Percentiles rank a stretch among this genome's conserved stretches.
These are phyloP conservation scores for Xyrichtys novacula DNA, from an alignment of 2,797 vertebrate species.

Conservation along the genomic window DNA sequence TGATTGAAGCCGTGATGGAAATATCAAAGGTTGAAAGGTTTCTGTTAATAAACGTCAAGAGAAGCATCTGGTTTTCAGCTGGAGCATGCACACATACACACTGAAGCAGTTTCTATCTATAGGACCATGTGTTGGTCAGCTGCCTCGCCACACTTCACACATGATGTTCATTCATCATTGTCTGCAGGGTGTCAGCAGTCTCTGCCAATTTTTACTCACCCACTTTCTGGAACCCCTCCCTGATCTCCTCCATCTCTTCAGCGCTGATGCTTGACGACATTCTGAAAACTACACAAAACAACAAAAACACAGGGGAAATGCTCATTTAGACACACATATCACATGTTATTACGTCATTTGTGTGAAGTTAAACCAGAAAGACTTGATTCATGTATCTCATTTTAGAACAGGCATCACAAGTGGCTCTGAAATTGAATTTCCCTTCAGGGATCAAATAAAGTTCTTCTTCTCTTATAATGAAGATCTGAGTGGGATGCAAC, in stretches of 20 bases:
- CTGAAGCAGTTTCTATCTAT: background rate
- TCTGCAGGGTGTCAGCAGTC: background rate
- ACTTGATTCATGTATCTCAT: too few species aligned
- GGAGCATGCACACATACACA: background rate
- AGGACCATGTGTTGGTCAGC: slow-evolving; percentile 12
- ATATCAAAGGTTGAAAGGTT: slow-evolving; percentile 3
- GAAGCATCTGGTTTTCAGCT: slow-evolving; percentile 29
- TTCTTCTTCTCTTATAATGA: too few species aligned
- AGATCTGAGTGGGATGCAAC: too few species aligned
- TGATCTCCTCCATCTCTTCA: slow-evolving; percentile 94
- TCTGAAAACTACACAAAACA: slow-evolving; percentile 33
- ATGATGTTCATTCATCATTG: background rate
- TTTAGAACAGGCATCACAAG: too few species aligned
- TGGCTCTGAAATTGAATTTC: too few species aligned
- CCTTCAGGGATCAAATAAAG: too few species aligned
- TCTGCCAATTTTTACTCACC: slow-evolving; percentile 81
- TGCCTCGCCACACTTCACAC: slow-evolving; percentile 8
- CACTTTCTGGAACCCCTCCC: slow-evolving; percentile 92
- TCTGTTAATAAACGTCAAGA: background rate
- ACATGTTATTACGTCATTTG: too few species aligned
- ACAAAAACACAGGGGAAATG: background rate
- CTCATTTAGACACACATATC: background rate
- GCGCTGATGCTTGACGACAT: slow-evolving; percentile 91
- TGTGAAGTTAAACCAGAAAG: too few species aligned
- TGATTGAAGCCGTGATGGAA: too few species aligned